Evolutionary conservation across 2,113 vertebrate genomes (phyloP).

Genomic region (crab-eating macaque (Macaca fascicularis)): DNA sequence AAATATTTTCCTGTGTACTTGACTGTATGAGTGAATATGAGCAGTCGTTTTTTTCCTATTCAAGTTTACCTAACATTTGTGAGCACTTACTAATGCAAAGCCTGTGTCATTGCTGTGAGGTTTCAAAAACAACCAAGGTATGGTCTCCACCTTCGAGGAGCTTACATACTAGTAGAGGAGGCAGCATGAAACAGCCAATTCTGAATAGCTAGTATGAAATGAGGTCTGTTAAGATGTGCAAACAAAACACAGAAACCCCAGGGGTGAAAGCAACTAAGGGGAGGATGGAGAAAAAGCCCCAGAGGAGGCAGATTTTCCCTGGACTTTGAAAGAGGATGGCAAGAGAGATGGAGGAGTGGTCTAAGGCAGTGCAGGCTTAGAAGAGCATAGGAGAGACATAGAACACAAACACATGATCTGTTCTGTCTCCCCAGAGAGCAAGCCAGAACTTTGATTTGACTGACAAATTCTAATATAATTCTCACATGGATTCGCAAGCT

Average conservation of each 20-base stretch:
- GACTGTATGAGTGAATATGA: not conserved
- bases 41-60: not conserved
- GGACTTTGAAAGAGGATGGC: not conserved
- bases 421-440: not conserved
- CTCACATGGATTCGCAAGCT: not conserved
- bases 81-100: not conserved
- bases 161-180: not conserved
- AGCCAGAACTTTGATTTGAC: not conserved
- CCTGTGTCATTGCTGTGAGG: not conserved
- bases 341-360: not conserved
- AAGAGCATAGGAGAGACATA: not conserved
- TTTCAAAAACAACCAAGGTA: slow-evolving; percentile 25
- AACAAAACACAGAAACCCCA: not conserved
- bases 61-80: not conserved
- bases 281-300: not conserved
- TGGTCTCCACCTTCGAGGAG: not conserved
- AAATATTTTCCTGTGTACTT: not conserved
- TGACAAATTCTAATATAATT: slow-evolving; percentile 20
- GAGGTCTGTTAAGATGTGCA: not conserved
- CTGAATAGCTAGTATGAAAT: not conserved
- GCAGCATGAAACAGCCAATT: not conserved
- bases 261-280: not conserved
- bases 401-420: not conserved
- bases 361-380: not conserved
- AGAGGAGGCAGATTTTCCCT: not conserved